Conservation (phyloP, 2,113 vertebrate genomes). For the Hippocampus mohnikei region DNA sequence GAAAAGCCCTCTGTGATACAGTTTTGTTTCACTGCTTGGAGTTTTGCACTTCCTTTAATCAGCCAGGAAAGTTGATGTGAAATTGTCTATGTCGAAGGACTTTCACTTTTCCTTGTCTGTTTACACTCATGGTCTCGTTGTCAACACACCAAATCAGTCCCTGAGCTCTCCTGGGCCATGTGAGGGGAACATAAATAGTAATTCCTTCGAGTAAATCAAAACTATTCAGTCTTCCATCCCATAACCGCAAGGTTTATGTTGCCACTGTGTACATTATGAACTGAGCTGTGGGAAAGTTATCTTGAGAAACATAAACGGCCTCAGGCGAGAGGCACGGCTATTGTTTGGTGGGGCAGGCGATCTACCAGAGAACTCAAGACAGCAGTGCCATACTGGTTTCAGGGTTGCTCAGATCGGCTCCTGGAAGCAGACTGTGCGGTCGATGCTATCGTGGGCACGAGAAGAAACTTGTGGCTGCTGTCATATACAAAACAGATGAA, state of each 20-base stretch:
- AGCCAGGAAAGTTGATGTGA: constrained; percentile 35
- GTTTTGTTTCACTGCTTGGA: constrained; percentile 53
- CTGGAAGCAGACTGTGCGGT: constrained; percentile 32
- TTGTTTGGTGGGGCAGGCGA: constrained; percentile 54
- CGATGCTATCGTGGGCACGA: constrained; percentile 9
- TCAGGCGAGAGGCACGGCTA: constrained; percentile 36
- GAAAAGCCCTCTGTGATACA: constrained; percentile 25
- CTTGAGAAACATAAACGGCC: constrained; percentile 46
- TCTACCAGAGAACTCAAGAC: constrained; percentile 54
- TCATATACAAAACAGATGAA: constrained; percentile 73
- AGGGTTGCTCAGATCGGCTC: constrained; percentile 35
- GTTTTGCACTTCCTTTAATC: constrained; percentile 56
- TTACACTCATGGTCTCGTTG: constrained; percentile 29
- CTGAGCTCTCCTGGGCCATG: constrained; percentile 15
- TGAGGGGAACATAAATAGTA: constrained; percentile 36
- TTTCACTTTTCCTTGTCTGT: constrained; percentile 24
- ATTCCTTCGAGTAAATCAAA: constrained; percentile 45
- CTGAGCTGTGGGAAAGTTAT: constrained; percentile 50
- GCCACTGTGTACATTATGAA: constrained; percentile 32
- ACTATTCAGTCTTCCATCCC: constrained; percentile 19
- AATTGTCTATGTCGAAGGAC: constrained; percentile 35
- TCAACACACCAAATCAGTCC: background rate
- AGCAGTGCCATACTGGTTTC: constrained; percentile 63
- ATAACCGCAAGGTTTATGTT: constrained; percentile 44
- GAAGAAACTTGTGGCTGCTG: constrained; percentile 52